Base-by-base conservation (phyloP, 2,888 invertebrate species). In the Eumerus sabulonum region DNA sequence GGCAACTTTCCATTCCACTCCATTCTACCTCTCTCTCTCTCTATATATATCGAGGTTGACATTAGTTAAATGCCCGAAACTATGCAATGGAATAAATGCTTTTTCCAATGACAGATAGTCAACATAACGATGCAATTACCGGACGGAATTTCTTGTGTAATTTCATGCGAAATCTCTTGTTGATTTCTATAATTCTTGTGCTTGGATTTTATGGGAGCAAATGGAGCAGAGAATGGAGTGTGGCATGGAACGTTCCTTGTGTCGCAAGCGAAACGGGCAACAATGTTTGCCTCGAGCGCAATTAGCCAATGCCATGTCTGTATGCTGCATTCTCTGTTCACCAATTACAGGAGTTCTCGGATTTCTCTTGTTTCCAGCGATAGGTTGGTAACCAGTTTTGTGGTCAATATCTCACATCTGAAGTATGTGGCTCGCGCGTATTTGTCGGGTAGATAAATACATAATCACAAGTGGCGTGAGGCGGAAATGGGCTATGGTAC, bases 271-370 rank as follows among this genome's bases (percentile, higher is more conserved):
- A n/a, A n/a, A n/a, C n/a, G n/a, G n/a, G n/a, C n/a, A n/a, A 38
- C 35, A 27, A 27, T 27, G 27, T 27, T n/a, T 27, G 17, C 42
- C 35, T 14, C 40, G 47, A 27, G 50, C 36, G 72, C 59, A 66
- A 66, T 59, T 59, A 59, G 47, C 59, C 59, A 73, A 66, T 57
- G 45, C 59, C 66, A 73, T 73, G 66, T 66, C 11, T 18, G 36
- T 18, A 50, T 54, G 36, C 38, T 53, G 17, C 44, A 47, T 51
- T 40, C 16, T 2, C 16, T 56, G 35, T 42, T 19, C 42, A 45
- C 12, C 38, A 36, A 50, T 47, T 38, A 35, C 14, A 54, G 54
- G 4, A 45, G 54, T 27, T 27, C 27, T 27, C 7, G 27, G 27
- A 27, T 7, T 27, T 27, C 36, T 70, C 42, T 51, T 48, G 40